Percentiles rank a stretch among this genome's conserved stretches.
phyloP scores from a whole-genome alignment of 2,113 vertebrate species.

The Leucosticte australis region DNA sequence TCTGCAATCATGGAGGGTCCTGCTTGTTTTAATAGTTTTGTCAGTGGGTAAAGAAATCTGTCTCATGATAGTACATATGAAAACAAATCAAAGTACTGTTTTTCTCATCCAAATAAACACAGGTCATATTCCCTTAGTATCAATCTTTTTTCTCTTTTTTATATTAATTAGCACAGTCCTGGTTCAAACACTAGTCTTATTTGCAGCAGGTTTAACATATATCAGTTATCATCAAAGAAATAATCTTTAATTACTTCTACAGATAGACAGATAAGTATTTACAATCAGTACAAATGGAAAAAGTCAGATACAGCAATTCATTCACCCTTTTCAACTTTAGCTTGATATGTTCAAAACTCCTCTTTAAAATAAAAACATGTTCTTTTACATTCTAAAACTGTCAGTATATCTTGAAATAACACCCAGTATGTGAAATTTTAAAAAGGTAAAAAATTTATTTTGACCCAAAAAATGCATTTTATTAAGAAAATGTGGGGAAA shows the following conservation, averaged over 20 bases:
- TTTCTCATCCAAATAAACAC: neutral
- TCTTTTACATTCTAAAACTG: neutral
- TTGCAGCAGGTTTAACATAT: neutral
- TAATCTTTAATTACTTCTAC: neutral
- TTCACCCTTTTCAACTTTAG: neutral
- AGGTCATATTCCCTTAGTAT: neutral
- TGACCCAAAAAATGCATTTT: neutral
- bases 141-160: neutral
- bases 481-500: neutral
- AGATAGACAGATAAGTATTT: neutral
- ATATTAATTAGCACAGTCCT: neutral
- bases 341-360: fast-evolving
- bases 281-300: fast-evolving
- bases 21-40: neutral
- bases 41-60: neutral
- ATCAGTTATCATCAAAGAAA: neutral
- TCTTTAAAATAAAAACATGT: neutral
- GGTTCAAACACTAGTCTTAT: neutral
- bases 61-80: neutral
- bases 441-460: neutral
- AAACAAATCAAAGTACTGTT: neutral
- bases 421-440: neutral
- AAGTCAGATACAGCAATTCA: neutral
- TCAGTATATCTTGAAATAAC: neutral
- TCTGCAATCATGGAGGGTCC: neutral